phyloP scores from a whole-genome alignment of 1,140 invertebrate genomes.

The Limonius californicus region DNA sequence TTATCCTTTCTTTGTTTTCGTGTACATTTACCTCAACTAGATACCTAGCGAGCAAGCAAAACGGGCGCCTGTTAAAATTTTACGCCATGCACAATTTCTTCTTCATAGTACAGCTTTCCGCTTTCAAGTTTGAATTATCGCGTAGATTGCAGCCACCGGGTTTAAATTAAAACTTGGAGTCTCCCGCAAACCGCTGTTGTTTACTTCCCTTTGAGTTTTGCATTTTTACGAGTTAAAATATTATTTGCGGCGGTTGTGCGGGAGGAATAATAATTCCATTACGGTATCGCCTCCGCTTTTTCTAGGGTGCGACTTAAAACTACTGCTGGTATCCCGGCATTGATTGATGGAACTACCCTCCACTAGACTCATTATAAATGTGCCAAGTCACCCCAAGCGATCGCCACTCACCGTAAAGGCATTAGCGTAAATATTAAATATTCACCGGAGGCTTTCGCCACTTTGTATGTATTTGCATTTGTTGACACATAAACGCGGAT shows the following conservation, averaged over 20 bases:
- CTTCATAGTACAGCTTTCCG: slow-evolving; percentile 8
- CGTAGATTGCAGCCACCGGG: slow-evolving; percentile 8
- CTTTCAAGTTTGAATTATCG: slow-evolving; percentile 10
- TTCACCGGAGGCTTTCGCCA: not conserved
- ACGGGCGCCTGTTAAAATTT: slow-evolving; percentile 20
- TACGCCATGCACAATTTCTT: slow-evolving; percentile 23
- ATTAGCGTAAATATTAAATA: slow-evolving; percentile 2
- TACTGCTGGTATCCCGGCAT: slow-evolving; percentile 1
- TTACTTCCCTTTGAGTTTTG: slow-evolving; percentile 6
- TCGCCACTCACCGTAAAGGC: slow-evolving; percentile 1
- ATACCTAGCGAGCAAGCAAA: not conserved
- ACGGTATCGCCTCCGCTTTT: not conserved
- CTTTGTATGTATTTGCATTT: not conserved
- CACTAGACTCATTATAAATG: not conserved
- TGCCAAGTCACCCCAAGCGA: not conserved
- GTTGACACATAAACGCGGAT: not conserved
- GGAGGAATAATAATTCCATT: slow-evolving; percentile 1
- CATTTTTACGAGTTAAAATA: slow-evolving; percentile 1
- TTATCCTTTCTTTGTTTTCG: slow-evolving; percentile 1
- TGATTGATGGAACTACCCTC: not conserved
- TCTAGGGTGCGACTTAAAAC: not conserved
- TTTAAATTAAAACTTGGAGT: slow-evolving; percentile 9
- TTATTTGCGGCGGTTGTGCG: not conserved
- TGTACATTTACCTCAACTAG: not conserved
- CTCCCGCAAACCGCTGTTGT: slow-evolving; percentile 2